Base-by-base conservation (phyloP, 2,113 vertebrate species). In the Epinephelus lanceolatus region DNA sequence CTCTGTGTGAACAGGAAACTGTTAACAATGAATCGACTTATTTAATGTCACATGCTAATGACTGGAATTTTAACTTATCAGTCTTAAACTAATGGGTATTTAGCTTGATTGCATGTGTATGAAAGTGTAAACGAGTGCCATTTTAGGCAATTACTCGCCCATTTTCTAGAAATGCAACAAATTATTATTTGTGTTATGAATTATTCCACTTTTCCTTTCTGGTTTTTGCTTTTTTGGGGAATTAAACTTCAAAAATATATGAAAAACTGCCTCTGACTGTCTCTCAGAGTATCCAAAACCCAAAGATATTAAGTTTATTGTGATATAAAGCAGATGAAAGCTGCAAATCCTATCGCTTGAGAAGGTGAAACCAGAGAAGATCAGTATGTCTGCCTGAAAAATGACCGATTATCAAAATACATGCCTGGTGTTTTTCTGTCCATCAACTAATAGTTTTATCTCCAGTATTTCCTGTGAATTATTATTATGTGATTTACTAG, bases 31-130 rank as follows among this genome's bases (percentile, higher is more conserved):
- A 57, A 37, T 68, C 2, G 0, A 18, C 59, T 69, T 17, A 57
- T 21, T 63, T 51, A 52, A n/a, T 51, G 27, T 61, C 33, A 18
- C n/a, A 10, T 55, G 47, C 12, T 65, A 56, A 62, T 69, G 17
- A 71, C 71, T n/a, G 15, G 17, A 53, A 65, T 55, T 30, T 56
- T 49, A 63, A 15, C 23, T 15, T 76, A 6, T 23, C 40, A 25
- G 9, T 59, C 21, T 42, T 18, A 55, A 40, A 53, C n/a, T 69
- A 62, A 71, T 80, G 57, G 67, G 19, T 23, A n/a, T 71, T 77
- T 30, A 55, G 30, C 30, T 11, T 69, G 57, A 82, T 78, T 78
- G 37, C 13, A 47, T 47, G 18, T 49, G 13, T 69, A 45, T 69
- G 18, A 61, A 69, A 69, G n/a, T 45, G 18, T 53, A 6, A 42